phyloP scores from a whole-genome alignment of 2,797 vertebrate genomes.

The Antennarius maculatus region DNA sequence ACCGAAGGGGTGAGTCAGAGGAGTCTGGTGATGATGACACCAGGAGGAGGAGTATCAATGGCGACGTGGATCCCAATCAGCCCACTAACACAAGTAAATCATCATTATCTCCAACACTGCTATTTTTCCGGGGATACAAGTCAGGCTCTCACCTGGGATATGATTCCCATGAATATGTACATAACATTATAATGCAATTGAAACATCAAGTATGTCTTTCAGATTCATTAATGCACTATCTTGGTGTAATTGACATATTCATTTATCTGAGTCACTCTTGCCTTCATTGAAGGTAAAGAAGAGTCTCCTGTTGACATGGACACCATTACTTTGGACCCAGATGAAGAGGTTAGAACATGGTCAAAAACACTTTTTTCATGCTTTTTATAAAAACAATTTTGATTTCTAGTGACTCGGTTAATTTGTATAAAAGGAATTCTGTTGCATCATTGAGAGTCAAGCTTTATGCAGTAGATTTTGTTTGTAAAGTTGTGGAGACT shows the following conservation, averaged over 20 bases:
- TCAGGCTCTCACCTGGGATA: neutral
- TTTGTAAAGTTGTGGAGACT: neutral
- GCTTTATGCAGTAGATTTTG: neutral
- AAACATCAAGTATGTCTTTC: neutral
- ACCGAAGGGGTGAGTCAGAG: constrained; percentile 93
- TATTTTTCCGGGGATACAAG: neutral
- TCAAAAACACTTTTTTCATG: neutral
- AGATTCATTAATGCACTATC: neutral
- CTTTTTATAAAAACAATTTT: neutral
- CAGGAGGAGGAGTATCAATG: constrained; percentile 83
- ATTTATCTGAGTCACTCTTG: neutral
- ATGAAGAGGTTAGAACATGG: constrained; percentile 89
- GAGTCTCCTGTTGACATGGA: constrained; percentile 98
- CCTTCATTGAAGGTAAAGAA: constrained; percentile 77
- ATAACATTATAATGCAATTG: neutral
- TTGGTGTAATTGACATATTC: neutral
- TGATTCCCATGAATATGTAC: neutral
- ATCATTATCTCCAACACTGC: neutral
- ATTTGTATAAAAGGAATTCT: neutral
- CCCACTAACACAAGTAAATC: constrained; percentile 72
- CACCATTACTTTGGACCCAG: constrained; percentile 92
- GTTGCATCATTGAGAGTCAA: too few relatives aligned
- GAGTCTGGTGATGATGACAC: constrained; percentile 96
- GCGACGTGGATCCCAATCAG: constrained; percentile 85
- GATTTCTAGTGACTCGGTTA: neutral